Base-by-base conservation (phyloP, 2,797 vertebrate genomes). In the Siniperca undulata region DNA sequence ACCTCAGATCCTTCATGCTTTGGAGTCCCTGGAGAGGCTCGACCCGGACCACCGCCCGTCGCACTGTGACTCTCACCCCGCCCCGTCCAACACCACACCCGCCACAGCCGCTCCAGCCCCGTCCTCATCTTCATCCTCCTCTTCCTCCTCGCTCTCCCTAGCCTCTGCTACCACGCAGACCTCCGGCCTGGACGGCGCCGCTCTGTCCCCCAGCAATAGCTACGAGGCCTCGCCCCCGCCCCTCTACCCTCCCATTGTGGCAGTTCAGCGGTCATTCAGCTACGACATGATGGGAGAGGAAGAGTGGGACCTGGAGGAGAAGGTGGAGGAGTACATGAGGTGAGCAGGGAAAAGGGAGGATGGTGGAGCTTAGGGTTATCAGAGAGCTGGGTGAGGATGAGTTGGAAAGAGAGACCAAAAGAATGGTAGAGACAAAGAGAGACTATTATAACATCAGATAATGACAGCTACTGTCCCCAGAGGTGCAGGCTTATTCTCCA, bases 291-390 rank as follows among this genome's bases (percentile, higher is more conserved):
- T 96, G 89, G 95, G 93, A 2, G 96, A 97, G 59, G 96, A 97
- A 74, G 96, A 97, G 80, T 96, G 96, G 96, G 96, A 97, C 93
- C 90, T 97, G 87, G 96, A 97, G 84, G 96, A 97, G 89, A 96
- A 96, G 88, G 96, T 97, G 88, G 96, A 97, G 89, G 96, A 97
- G 88, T 96, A 97, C 91, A 97, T 97, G 96, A 96, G 96, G 96
- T 97, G 86, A 94, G 89, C 44, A 16, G 9, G 34, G 59, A 19
- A 48, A 42, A 53, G 50, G 9, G 34, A 34, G 64, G 59, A 38
- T 1, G 48, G n/a, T 42, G 70, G 40, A 71, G 74, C 24, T 67
- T 36, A 46, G 34, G 53, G 58, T 78, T 62, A 30, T 53, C 42
- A 36, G 58, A 20, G 50, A 81, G 78, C 71, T n/a, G 71, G 20